phyloP scores from a whole-genome alignment of 2,888 invertebrate genomes.

The Polietes domitor region DNA sequence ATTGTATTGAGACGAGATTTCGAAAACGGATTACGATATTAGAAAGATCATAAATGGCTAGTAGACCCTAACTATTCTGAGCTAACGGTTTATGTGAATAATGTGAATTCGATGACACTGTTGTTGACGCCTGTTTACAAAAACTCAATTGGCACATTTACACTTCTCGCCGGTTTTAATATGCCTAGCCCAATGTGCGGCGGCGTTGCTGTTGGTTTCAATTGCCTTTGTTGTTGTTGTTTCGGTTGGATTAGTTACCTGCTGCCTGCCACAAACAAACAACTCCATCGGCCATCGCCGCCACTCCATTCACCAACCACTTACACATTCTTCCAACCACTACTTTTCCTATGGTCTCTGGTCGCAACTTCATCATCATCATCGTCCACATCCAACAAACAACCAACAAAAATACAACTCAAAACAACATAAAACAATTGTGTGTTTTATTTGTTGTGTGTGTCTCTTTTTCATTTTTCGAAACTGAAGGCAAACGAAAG shows the following conservation, averaged over 20 bases:
- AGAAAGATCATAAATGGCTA: too few species aligned
- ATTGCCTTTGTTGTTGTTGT: not conserved
- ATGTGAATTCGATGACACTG: too few species aligned
- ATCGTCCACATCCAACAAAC: too few species aligned
- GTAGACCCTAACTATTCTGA: too few species aligned
- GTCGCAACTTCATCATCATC: not conserved
- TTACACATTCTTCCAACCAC: constrained; percentile 5
- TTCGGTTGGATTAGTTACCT: not conserved
- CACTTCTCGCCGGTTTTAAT: too few species aligned
- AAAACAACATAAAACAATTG: not conserved
- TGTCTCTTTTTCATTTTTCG: not conserved
- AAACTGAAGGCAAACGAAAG: not conserved
- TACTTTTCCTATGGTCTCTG: not conserved
- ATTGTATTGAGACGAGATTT: too few species aligned
- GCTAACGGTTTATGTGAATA: too few species aligned
- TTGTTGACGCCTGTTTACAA: too few species aligned
- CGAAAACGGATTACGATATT: too few species aligned
- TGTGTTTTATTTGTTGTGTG: not conserved
- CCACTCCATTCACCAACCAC: constrained; percentile 8
- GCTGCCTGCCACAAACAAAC: not conserved
- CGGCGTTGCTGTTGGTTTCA: not conserved
- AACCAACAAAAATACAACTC: too few species aligned
- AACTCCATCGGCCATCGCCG: not conserved
- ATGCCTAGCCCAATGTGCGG: not conserved
- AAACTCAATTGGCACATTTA: too few species aligned